Base-by-base conservation (phyloP, 2,113 vertebrate species). In the Corapipo altera region DNA sequence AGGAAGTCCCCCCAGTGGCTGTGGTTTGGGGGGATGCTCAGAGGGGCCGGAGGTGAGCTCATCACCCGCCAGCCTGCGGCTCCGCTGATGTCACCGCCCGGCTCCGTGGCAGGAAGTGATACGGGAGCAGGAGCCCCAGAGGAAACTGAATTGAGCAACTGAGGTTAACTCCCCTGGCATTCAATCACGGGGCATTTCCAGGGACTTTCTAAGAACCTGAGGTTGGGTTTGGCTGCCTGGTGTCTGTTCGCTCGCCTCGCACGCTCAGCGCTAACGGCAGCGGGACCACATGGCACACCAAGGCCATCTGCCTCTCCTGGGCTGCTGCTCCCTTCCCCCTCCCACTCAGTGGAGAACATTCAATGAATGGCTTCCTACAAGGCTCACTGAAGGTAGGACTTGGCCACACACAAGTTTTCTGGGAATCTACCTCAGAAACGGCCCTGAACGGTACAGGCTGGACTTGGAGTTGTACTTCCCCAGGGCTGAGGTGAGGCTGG, bases 161-260 rank as follows among this genome's bases (percentile, higher is more conserved):
- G 95, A 96, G 89, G 94, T 93, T 89, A 96, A 70, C 85, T 85
- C 35, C 49, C 52, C 59, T 20, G 58, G 62, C 33, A 30, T 46
- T 86, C 55, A 17, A 78, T 70, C 89, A 11, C 49, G 57, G 5
- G 71, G 73, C 91, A 65, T 85, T 96, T 95, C 94, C 84, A 93
- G 86, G 91, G 81, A 80, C 87, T 83, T 96, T 91, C 91, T 95
- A 93, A 96, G 94, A 96, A 97, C 48, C 35, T 5, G 8, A 58
- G 69, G 57, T 6, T 48, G 78, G 75, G 90, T 80, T 78, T 59
- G 84, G 51, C 72, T 70, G 87, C 76, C 61, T 23, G 5, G 69
- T 0, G 15, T 49, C 22, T 21, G 77, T 80, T 93, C 39, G 49
- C 23, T 66, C 4, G 12, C 57, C 59, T 30, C 0, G 6, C 71